phyloP scores from a whole-genome alignment of 2,888 invertebrate species.

The Cybosia mesomella region DNA sequence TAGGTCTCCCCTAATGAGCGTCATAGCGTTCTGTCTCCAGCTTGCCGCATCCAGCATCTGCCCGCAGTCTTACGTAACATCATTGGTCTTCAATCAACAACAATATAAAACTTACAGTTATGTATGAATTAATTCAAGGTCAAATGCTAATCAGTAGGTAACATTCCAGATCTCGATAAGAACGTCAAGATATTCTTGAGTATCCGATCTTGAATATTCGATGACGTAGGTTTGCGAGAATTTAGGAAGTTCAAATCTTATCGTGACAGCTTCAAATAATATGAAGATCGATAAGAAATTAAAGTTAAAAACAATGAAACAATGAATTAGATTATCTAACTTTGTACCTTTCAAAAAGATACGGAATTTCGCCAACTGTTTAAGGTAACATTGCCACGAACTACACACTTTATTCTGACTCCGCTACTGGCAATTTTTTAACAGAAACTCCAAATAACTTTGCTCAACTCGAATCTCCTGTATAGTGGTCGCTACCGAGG shows the following conservation, averaged over 20 bases:
- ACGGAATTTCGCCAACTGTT: too few species aligned
- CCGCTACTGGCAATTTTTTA: too few species aligned
- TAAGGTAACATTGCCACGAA: too few species aligned
- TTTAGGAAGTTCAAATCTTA: background rate
- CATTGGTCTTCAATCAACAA: background rate
- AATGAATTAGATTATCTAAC: too few species aligned
- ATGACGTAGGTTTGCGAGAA: background rate
- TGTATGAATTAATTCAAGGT: constrained; percentile 1
- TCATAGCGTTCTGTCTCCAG: too few species aligned
- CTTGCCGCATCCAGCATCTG: too few species aligned
- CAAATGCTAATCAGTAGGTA: background rate
- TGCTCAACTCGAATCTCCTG: background rate
- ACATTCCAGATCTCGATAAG: background rate
- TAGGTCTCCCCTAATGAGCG: too few species aligned
- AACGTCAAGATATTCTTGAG: constrained; percentile 2
- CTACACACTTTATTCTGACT: too few species aligned
- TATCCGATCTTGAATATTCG: background rate
- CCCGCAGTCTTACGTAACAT: too few species aligned
- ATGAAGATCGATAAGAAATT: background rate
- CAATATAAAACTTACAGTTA: background rate
- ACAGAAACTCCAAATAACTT: too few species aligned
- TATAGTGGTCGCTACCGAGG: background rate
- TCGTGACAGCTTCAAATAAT: background rate
- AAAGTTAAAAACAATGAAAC: background rate
- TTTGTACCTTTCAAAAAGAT: too few species aligned